phyloP scores from a whole-genome alignment of 2,797 vertebrate species.

The Chromis chromis region DNA sequence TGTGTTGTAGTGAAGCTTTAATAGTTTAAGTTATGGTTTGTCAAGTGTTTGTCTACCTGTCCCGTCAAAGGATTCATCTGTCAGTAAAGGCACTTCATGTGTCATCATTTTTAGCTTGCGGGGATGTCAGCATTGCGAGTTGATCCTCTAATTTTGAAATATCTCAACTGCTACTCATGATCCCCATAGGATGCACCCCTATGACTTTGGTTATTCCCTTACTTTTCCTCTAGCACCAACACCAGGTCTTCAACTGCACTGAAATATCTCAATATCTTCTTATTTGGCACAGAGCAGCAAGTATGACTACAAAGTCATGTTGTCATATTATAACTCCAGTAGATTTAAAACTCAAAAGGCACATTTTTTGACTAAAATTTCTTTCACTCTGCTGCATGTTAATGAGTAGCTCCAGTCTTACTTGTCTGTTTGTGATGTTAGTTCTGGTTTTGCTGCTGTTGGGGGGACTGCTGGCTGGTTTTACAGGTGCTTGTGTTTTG shows the following conservation, averaged over 20 bases:
- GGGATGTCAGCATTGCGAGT: background rate
- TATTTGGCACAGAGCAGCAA: too few relatives aligned
- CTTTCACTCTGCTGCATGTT: background rate
- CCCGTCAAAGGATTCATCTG: too few relatives aligned
- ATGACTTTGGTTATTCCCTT: background rate
- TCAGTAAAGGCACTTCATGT: too few relatives aligned
- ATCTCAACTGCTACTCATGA: too few relatives aligned
- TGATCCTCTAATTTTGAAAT: too few relatives aligned
- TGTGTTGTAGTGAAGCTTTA: conserved; percentile 38
- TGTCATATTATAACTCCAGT: background rate
- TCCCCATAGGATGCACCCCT: background rate
- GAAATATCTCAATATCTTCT: background rate
- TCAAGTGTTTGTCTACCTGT: too few relatives aligned
- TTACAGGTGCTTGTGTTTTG: conserved; percentile 33
- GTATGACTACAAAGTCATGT: too few relatives aligned
- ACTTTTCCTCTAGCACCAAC: background rate
- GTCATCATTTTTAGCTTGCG: background rate
- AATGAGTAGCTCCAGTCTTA: conserved; percentile 27
- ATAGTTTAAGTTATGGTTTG: background rate
- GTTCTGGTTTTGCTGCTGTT: conserved; percentile 14
- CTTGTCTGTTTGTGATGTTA: conserved; percentile 49
- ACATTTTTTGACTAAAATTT: too few relatives aligned
- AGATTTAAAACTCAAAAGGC: background rate
- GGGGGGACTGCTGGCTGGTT: conserved; percentile 23
- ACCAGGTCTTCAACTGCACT: too few relatives aligned